Base-by-base conservation (phyloP, 2,888 invertebrate species). In the Mesorhabditis sp. region DNA sequence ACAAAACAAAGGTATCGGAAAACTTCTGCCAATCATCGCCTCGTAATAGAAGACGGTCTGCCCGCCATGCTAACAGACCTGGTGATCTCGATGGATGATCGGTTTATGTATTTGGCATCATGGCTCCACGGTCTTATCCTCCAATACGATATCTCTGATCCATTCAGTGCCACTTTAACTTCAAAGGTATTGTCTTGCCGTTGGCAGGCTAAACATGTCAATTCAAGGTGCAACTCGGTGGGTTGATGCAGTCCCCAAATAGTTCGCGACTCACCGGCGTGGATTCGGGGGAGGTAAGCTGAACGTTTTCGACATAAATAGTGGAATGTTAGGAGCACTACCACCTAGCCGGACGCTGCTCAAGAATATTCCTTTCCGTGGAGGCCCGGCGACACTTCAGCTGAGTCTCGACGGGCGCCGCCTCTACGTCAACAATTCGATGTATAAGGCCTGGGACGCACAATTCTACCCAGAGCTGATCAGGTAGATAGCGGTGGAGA, bases 381-480 rank as follows among this genome's bases (percentile, higher is more conserved):
- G 95, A 3, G 91, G 92, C 0, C 93, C 96, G 0, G 96, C 96
- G 87, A 95, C 96, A 95, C 87, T 97, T 76, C 97, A 98, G 86
- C 88, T 98, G 4, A 95, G 95, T 70, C 88, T 96, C 72, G 97
- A 98, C 86, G 97, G 97, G 1, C 92, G 91, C 86, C 90, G 97
- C 4, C 88, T 98, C 4, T 98, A 95, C 85, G 92, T 92, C 0
- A 91, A 91, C 0, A 81, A 81, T 1, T 94, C 95, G 0, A 89
- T 97, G 6, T 94, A 91, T 86, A 92, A 92, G 3, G 90, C 92
- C 0, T 97, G 96, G 95, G 97, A 97, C 85, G 91, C 91, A n/a
- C 58, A 50, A 50, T 50, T 50, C n/a, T 50, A 50, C 2, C 58
- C 58, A 10, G 58, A 50, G n/a, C n/a, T 50, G 58, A 50, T 50